Evolutionary conservation across 2,797 vertebrate species (phyloP).

Genomic region (Pelobates cultripes): DNA sequence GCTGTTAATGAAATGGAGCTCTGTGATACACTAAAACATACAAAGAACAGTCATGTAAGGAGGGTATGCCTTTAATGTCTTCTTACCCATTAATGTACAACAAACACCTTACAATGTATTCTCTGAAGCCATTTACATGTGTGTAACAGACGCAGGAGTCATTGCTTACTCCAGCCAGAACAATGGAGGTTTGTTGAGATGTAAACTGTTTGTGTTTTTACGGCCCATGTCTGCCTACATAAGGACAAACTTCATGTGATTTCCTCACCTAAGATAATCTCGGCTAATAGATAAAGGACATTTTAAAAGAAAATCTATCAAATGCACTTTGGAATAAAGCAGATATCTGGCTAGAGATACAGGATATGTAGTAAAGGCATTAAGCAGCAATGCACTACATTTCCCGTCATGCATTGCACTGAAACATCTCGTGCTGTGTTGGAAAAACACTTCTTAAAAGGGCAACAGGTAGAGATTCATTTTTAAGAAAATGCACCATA

Average conservation of each 20-base stretch:
- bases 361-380: constrained; percentile 10
- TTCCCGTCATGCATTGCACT: constrained; percentile 19
- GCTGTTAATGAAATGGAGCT: too few relatives aligned
- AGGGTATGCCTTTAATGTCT: too few relatives aligned
- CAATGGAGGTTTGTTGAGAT: background rate
- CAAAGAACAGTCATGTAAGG: too few relatives aligned
- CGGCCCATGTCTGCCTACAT: background rate
- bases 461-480: background rate
- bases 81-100: too few relatives aligned
- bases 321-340: background rate
- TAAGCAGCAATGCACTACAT: background rate
- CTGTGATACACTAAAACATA: too few relatives aligned
- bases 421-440: background rate
- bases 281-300: background rate
- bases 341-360: background rate
- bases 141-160: too few relatives aligned
- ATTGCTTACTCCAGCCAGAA: too few relatives aligned
- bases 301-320: background rate
- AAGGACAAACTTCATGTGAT: background rate
- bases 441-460: constrained; percentile 29
- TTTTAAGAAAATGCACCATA: too few relatives aligned
- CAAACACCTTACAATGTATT: too few relatives aligned
- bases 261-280: background rate
- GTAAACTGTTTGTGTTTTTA: background rate
- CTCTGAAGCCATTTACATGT: too few relatives aligned